Conservation (phyloP, 2,113 vertebrate genomes). For the Pygoscelis antarcticus region DNA sequence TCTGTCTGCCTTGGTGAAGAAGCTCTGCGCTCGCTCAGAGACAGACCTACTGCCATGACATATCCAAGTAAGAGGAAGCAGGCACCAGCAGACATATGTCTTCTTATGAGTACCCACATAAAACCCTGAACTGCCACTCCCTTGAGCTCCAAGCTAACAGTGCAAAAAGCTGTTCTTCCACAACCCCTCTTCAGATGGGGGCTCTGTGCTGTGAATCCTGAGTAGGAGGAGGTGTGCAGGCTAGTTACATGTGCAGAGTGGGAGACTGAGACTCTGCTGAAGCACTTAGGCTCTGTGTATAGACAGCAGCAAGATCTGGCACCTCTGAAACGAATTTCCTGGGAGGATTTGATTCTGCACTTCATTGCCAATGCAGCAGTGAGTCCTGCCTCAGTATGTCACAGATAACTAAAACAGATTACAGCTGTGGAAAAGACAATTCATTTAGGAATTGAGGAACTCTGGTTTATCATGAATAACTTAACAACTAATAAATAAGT, state of each 20-base stretch:
- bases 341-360: neutral
- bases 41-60: neutral
- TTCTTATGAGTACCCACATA: neutral
- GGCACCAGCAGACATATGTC: neutral
- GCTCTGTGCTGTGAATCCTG: neutral
- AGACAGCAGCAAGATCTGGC: neutral
- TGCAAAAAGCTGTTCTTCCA: neutral
- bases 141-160: neutral
- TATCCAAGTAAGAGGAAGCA: neutral
- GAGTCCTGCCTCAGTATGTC: neutral
- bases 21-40: neutral
- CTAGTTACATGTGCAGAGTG: neutral
- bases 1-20: neutral
- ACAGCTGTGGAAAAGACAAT: neutral
- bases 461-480: neutral
- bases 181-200: neutral
- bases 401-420: slow-evolving; percentile 26
- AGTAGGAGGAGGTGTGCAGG: neutral
- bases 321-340: slow-evolving; percentile 20
- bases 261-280: neutral
- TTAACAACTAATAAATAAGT: slow-evolving; percentile 1
- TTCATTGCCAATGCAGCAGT: neutral
- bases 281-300: neutral
- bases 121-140: neutral
- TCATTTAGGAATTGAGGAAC: neutral